Base-by-base conservation (phyloP, 1,140 invertebrate genomes). In the Leptinotarsa defecta region DNA sequence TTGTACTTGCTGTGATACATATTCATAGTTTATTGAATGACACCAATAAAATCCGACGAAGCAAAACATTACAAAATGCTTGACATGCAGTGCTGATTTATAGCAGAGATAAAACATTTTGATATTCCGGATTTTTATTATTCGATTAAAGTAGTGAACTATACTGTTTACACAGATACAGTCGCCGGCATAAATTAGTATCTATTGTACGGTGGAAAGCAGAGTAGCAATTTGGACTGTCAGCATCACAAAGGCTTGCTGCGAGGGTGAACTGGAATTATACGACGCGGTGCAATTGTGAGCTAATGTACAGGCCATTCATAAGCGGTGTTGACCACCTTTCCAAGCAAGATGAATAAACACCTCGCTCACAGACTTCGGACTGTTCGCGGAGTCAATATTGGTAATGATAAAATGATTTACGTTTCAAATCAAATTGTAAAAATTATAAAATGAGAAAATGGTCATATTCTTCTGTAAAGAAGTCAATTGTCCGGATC, bases 101-200 rank as follows among this genome's bases (percentile, higher is more conserved):
- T 76, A 24, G 49, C 62, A 34, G 69, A 77, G 74, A 79, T 77
- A 79, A 79, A 79, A 72, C 75, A 77, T 79, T 79, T 79, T 75
- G 74, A 74, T 75, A 72, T 74, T 76, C 78, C 78, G 76, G 78
- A 74, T 79, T 79, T 79, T 79, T 79, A 79, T 76, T 77, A 77
- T 79, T 76, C 76, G 20, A 69, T 76, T 77, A 62, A 77, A 77
- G 75, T 77, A 76, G 76, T 77, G 71, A 75, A 77, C 62, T 77
- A 71, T 76, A 77, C 78, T 79, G 76, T 79, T 77, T 79, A 77
- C 71, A 74, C 69, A 68, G 74, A 64, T 78, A 80, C 77, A 78
- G 73, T 78, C 79, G 68, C 72, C 69, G 70, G 75, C 71, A 82
- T 82, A 82, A 82, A 82, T 82, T 82, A 82, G 78, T 79, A 82